phyloP scores from a whole-genome alignment of 2,888 invertebrate genomes.

The Eupithecia abbreviata region DNA sequence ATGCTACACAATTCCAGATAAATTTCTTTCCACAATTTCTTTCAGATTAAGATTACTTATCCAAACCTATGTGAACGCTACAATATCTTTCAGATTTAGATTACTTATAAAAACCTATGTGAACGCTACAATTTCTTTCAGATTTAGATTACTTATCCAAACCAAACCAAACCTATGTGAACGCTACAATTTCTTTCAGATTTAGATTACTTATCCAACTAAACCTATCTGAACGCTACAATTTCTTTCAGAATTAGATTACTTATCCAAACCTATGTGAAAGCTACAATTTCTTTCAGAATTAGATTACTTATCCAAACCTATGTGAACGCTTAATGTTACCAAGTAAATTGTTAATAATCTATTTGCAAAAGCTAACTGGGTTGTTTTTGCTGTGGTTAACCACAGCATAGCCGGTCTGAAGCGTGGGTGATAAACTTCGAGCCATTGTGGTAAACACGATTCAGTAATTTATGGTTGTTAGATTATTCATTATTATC shows the following conservation, averaged over 20 bases:
- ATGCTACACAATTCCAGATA: no score
- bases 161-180: no score
- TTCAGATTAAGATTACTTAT: background rate
- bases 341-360: conserved; percentile 21
- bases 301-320: background rate
- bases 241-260: no score
- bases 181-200: no score
- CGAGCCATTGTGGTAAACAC: conserved; percentile 37
- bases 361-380: conserved; percentile 48
- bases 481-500: conserved; percentile 25
- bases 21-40: background rate
- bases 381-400: conserved; percentile 55
- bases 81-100: no score
- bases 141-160: no score
- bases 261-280: no score
- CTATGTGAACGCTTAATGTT: background rate
- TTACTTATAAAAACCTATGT: no score
- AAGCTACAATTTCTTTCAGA: background rate
- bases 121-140: no score
- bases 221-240: no score
- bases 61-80: no score
- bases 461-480: conserved; percentile 42
- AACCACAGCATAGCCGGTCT: conserved; percentile 52
- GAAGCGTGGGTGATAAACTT: conserved; percentile 46
- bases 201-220: no score